Conservation (phyloP, 1,140 invertebrate genomes). For the Littorina saxatilis region DNA sequence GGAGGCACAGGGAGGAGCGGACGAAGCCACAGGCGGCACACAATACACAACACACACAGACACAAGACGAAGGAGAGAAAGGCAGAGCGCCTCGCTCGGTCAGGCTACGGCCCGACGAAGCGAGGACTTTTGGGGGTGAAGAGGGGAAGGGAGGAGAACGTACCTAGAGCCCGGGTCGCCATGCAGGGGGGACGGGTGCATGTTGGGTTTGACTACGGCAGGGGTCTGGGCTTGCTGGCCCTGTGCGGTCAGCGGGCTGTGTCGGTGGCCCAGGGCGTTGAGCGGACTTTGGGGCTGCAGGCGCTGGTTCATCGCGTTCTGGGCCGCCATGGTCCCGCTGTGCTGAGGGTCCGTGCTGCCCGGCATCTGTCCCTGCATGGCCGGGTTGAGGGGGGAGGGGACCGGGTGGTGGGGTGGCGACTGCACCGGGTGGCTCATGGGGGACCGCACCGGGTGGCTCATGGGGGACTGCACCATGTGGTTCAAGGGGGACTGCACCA, state of each 20-base stretch:
- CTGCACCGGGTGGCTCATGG: neutral
- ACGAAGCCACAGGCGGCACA: neutral
- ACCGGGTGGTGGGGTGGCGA: neutral
- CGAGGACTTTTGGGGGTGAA: too few relatives aligned
- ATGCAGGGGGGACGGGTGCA: conserved; percentile 37
- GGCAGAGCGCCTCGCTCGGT: too few relatives aligned
- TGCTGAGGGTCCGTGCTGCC: too few relatives aligned
- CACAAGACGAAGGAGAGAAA: neutral
- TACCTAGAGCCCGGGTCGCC: conserved; percentile 39
- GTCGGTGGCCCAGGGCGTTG: neutral
- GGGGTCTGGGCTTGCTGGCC: neutral
- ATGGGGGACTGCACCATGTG: neutral
- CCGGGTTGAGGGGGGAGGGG: neutral
- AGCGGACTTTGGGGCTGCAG: neutral
- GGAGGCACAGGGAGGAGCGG: neutral
- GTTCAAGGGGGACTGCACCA: neutral
- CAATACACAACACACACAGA: neutral
- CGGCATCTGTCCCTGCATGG: neutral
- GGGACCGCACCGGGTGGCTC: neutral
- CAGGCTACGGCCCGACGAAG: too few relatives aligned
- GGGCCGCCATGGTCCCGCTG: too few relatives aligned
- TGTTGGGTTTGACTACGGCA: conserved; percentile 23
- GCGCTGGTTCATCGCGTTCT: too few relatives aligned
- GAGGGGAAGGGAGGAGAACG: neutral
- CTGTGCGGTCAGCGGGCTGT: neutral